Base-by-base conservation (phyloP, 2,113 vertebrate species). In the Menidia beryllina region DNA sequence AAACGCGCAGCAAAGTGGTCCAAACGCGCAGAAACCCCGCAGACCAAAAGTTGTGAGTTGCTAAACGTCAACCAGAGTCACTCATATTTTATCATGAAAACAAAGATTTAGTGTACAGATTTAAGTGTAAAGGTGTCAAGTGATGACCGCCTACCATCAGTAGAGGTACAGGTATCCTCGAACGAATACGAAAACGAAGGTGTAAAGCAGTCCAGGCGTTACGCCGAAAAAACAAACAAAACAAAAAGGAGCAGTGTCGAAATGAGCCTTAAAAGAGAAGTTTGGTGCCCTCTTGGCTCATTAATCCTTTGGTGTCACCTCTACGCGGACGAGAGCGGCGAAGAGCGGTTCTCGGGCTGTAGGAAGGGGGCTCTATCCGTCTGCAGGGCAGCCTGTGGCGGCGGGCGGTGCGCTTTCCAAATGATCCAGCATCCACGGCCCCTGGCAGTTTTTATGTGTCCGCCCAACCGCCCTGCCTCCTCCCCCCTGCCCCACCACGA, bases 381-480 rank as follows among this genome's bases (percentile, higher is more conserved):
- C 82, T 89, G 82, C 80, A 73, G 53, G 75, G 41, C 67, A 23
- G 73, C 59, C 84, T 36, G 51, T 75, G 39, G 79, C 72, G 64
- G 57, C 69, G 71, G 65, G 67, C 76, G 75, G 72, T 62, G 87
- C 83, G 79, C 85, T 54, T 83, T 77, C 67, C 88, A 85, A 90
- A 91, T 93, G 93, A 90, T 92, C 90, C 77, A 87, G 88, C 91
- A 92, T 92, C 89, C 86, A 77, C 73, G 81, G 82, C 76, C 87
- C 77, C 82, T 75, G 75, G 87, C 88, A 85, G 88, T 91, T 93
- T 94, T 93, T 93, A 93, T 93, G 91, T 86, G 88, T 91, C 91
- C 93, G 91, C 92, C 92, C 91, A 89, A 34, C 75, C 82, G 81
- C 73, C 72, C 65, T 83, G 77, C 91, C 89, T 87, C 86, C 83